These are phyloP conservation scores for Calyptomena viridis DNA, from an alignment of 2,113 vertebrate species.

Conservation along the genomic window DNA sequence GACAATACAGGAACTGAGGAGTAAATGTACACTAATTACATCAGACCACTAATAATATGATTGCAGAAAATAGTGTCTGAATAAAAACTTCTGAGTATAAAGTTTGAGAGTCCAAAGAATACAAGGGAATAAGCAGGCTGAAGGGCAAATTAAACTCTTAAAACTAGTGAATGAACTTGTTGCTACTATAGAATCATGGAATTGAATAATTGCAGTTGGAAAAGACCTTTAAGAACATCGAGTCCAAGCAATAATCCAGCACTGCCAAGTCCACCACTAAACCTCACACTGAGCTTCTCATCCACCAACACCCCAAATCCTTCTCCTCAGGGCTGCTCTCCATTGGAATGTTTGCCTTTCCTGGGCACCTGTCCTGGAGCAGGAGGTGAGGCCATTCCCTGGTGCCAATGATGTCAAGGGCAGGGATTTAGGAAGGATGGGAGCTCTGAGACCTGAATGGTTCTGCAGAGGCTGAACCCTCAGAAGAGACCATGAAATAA, in stretches of 20 bases:
- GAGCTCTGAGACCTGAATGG: fast-evolving
- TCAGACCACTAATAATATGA: not conserved
- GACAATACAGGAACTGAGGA: not conserved
- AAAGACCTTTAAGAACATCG: not conserved
- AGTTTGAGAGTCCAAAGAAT: not conserved
- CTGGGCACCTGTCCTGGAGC: not conserved
- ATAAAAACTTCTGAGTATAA: not conserved
- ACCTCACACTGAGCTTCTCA: not conserved
- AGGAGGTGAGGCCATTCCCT: fast-evolving
- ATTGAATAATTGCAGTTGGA: not conserved
- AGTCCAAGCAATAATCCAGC: not conserved
- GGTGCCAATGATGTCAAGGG: not conserved
- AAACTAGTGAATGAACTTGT: not conserved
- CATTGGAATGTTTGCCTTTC: not conserved
- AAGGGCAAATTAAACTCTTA: conserved; percentile 12
- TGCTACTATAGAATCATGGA: not conserved
- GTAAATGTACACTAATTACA: not conserved
- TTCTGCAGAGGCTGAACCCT: not conserved
- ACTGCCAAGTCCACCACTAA: not conserved
- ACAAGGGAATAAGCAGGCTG: not conserved
- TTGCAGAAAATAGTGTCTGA: not conserved
- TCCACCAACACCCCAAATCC: not conserved
- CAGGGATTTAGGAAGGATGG: not conserved
- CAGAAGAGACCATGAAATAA: not conserved
- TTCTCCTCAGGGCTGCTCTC: no score